phyloP scores from a whole-genome alignment of 1,140 invertebrate species.

The Drosophila ironensis region DNA sequence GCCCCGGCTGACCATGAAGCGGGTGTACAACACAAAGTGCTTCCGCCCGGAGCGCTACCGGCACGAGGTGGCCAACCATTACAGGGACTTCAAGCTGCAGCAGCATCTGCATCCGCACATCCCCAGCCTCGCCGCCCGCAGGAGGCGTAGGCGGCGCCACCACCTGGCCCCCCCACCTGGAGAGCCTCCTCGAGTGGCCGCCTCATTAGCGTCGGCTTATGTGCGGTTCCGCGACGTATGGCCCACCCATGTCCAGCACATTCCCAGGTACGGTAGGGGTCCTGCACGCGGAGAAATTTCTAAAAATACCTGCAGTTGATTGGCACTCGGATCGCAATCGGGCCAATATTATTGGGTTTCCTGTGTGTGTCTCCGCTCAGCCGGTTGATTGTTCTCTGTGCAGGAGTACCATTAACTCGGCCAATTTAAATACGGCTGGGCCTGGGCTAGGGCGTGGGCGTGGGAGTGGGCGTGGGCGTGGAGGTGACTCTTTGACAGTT shows the following conservation, averaged over 20 bases:
- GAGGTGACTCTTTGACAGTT: constrained; percentile 25
- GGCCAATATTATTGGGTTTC: too few relatives aligned
- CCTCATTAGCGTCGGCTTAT: constrained; percentile 35
- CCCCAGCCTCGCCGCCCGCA: neutral
- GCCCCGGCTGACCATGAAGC: constrained; percentile 58
- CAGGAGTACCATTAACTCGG: neutral
- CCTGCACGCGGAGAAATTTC: neutral
- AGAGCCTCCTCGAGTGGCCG: constrained; percentile 5
- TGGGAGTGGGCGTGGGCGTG: neutral
- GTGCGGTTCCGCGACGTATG: constrained; percentile 51
- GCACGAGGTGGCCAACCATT: constrained; percentile 80
- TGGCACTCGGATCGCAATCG: too few relatives aligned
- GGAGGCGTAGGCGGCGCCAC: neutral
- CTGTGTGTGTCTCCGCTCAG: too few relatives aligned
- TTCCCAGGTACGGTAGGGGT: constrained; percentile 64
- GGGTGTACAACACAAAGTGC: constrained; percentile 55
- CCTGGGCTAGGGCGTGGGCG: neutral
- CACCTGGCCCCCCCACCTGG: neutral
- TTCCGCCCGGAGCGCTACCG: constrained; percentile 59
- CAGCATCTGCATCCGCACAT: constrained; percentile 26
- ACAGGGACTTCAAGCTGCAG: constrained; percentile 69
- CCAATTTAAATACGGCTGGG: constrained; percentile 4
- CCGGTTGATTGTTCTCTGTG: neutral
- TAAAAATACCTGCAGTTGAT: too few relatives aligned
- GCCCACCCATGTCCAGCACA: constrained; percentile 63